Evolutionary conservation across 2,888 invertebrate species (phyloP).

Genomic region (Prosopocoilus inquinatus): DNA sequence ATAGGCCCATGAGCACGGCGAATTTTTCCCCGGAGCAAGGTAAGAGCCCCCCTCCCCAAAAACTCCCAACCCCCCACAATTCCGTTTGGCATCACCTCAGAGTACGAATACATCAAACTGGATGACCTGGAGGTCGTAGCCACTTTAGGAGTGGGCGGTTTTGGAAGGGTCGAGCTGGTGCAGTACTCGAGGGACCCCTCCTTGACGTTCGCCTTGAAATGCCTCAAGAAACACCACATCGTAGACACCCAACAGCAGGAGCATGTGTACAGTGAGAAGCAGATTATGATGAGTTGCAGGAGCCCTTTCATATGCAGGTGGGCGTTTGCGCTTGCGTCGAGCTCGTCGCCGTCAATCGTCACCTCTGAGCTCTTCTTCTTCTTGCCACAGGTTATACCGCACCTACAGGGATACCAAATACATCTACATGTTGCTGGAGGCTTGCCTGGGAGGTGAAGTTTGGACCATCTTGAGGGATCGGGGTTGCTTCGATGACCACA

Average conservation of each 20-base stretch:
- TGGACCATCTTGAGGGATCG: conserved; percentile 71
- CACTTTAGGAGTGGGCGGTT: conserved; percentile 70
- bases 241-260: conserved; percentile 73
- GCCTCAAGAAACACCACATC: conserved; percentile 70
- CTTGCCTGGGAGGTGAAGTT: conserved; percentile 70
- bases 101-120: conserved; percentile 48
- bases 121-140: conserved; percentile 65
- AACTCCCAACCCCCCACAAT: not conserved
- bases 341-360: not conserved
- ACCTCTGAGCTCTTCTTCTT: not conserved
- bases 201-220: conserved; percentile 65
- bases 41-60: conserved; percentile 18
- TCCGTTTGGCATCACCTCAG: conserved; percentile 27
- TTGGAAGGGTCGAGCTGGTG: conserved; percentile 68
- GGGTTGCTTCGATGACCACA: conserved; percentile 62
- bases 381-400: conserved; percentile 56
- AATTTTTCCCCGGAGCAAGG: conserved; percentile 46
- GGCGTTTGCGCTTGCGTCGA: not conserved
- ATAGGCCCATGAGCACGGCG: conserved; percentile 47
- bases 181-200: conserved; percentile 50
- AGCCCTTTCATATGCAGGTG: conserved; percentile 74
- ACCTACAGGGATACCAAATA: conserved; percentile 69
- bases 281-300: conserved; percentile 66
- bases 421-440: conserved; percentile 71
- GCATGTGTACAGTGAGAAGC: conserved; percentile 68